Percentiles rank a stretch among this genome's conserved stretches.
Evolutionary conservation across 2,797 vertebrate genomes (phyloP).

Genomic region (Tokudaia tokunoshimensis): DNA sequence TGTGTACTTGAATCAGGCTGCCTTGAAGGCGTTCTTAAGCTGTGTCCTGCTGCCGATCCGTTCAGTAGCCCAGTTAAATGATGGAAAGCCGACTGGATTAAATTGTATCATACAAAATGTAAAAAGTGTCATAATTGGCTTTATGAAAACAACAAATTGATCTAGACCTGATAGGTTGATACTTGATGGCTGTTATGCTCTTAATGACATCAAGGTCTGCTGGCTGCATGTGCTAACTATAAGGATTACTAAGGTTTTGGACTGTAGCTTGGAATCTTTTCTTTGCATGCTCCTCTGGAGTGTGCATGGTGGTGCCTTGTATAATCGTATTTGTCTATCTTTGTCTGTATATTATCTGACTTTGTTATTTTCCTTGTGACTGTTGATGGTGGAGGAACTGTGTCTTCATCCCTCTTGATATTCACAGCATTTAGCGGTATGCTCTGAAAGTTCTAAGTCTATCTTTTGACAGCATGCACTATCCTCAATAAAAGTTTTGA

Average conservation of each 20-base stretch:
- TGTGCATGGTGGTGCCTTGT: conserved; percentile 6
- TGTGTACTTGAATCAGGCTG: background rate
- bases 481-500: conserved; percentile 78
- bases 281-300: background rate
- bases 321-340: background rate
- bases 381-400: background rate
- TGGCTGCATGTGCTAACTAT: background rate
- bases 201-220: background rate
- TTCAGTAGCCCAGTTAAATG: background rate
- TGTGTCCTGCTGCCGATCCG: background rate
- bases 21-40: background rate
- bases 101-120: background rate
- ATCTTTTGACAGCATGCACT: conserved; percentile 59
- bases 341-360: conserved; percentile 1
- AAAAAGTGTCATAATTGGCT: conserved; percentile 15
- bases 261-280: conserved; percentile 10
- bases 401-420: conserved; percentile 34
- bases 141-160: conserved; percentile 17
- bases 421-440: conserved; percentile 50
- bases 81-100: conserved; percentile 4
- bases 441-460: conserved; percentile 51
- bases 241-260: background rate
- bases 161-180: background rate
- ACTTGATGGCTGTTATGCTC: background rate
- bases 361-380: conserved; percentile 62